Evolutionary conservation across 2,888 invertebrate species (phyloP), one percentile per base, ranked within the genome.

Genomic region (Copidosoma aretas): DNA sequence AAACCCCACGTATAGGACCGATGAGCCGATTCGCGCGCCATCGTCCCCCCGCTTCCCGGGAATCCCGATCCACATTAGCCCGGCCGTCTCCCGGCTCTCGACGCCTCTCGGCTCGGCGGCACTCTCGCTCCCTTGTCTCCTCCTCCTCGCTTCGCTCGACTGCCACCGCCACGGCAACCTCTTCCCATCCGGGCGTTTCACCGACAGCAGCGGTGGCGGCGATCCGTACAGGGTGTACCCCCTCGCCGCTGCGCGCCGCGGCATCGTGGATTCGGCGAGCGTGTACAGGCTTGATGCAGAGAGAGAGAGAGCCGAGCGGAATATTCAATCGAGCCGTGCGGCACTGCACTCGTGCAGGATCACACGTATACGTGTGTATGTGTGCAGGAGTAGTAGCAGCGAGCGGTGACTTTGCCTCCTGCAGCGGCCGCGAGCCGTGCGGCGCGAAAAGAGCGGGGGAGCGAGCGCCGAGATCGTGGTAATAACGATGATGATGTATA

Each of bases 311-410:
- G 77, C 75, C 75, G 80, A 77, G 76, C 73, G 75, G 82, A 81
- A 82, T 82, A 81, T 81, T 80, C 79, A 82, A 82, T 81, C 79
- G 76, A 75, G 39, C 53, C 14, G 10, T n/a, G n/a, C n/a, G n/a
- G n/a, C n/a, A n/a, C n/a, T n/a, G n/a, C n/a, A n/a, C n/a, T n/a
- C n/a, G n/a, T n/a, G n/a, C n/a, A n/a, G n/a, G n/a, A n/a, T n/a
- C n/a, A n/a, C n/a, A n/a, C n/a, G n/a, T n/a, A n/a, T n/a, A n/a
- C n/a, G n/a, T n/a, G n/a, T n/a, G n/a, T n/a, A n/a, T n/a, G n/a
- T n/a, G n/a, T n/a, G n/a, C n/a, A n/a, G n/a, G n/a, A n/a, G n/a
- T n/a, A n/a, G n/a, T n/a, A n/a, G n/a, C n/a, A n/a, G n/a, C n/a
- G n/a, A n/a, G n/a, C n/a, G n/a, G 41, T 41, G 41, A 41, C 41